Percentiles rank a stretch among this genome's conserved stretches.
Conservation (phyloP, 2,113 vertebrate genomes). For the Vanacampus margaritifer region DNA sequence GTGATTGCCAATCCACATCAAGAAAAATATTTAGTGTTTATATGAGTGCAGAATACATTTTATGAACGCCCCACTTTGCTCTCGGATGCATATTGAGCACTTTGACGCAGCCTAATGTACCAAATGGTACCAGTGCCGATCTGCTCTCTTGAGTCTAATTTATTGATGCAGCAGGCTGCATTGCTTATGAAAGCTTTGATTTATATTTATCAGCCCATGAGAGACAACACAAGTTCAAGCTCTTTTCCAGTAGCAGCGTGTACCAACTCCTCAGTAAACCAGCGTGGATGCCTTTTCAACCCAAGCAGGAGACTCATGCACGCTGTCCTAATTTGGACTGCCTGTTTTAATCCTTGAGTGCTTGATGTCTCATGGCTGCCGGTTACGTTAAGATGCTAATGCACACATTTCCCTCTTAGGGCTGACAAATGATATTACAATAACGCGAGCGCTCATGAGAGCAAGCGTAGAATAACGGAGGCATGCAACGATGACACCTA, state of each 20-base stretch:
- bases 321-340: slow-evolving; percentile 54
- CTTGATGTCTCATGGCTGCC: slow-evolving; percentile 37
- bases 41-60: slow-evolving; percentile 52
- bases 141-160: slow-evolving; percentile 60
- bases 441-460: slow-evolving; percentile 29
- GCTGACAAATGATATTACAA: slow-evolving; percentile 16
- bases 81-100: slow-evolving; percentile 45
- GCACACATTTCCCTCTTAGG: slow-evolving; percentile 17
- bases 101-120: slow-evolving; percentile 11
- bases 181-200: slow-evolving; percentile 58
- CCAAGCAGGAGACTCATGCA: slow-evolving; percentile 31
- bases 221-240: slow-evolving; percentile 25
- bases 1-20: slow-evolving; percentile 3
- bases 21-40: slow-evolving; percentile 29
- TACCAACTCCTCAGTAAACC: slow-evolving; percentile 33
- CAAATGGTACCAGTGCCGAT: slow-evolving; percentile 50
- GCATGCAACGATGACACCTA: background rate
- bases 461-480: slow-evolving; percentile 3
- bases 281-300: slow-evolving; percentile 37
- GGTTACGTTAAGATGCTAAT: slow-evolving; percentile 47
- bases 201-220: slow-evolving; percentile 42
- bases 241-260: slow-evolving; percentile 40
- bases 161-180: slow-evolving; percentile 61
- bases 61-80: slow-evolving; percentile 63
- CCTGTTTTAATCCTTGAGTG: slow-evolving; percentile 49